Evolutionary conservation across 2,797 vertebrate species (phyloP).

Genomic region (Onychomys leucogaster): DNA sequence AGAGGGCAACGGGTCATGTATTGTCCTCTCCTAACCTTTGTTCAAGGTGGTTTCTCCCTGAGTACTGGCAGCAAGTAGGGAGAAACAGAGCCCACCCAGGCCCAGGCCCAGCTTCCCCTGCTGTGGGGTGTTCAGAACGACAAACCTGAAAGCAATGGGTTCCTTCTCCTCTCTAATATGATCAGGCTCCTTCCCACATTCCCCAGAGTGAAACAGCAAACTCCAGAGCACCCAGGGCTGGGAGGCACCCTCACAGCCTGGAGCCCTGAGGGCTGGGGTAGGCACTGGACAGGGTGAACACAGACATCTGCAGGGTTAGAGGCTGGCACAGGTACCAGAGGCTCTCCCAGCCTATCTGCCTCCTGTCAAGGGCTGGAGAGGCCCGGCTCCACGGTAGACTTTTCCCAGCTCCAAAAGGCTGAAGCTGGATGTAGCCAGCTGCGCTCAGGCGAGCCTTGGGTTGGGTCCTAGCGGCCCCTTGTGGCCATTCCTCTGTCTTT

Average conservation of each 20-base stretch:
- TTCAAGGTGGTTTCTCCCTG: not conserved
- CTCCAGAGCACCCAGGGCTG: not conserved
- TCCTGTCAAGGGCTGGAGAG: not conserved
- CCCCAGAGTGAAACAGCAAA: not conserved
- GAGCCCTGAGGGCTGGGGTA: accelerated
- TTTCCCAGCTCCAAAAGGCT: not conserved
- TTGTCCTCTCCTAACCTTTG: not conserved
- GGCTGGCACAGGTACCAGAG: not conserved
- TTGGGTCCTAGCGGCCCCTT: conserved; percentile 68
- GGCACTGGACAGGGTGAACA: not conserved
- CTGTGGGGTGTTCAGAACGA: not conserved
- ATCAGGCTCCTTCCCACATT: not conserved
- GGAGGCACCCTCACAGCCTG: not conserved
- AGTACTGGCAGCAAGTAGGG: too few relatives aligned
- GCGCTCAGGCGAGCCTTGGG: not conserved
- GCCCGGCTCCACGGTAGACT: not conserved
- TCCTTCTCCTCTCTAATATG: not conserved
- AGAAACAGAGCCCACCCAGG: not conserved
- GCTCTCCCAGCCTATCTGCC: not conserved
- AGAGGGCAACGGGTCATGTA: not conserved
- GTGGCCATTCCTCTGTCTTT: conserved; percentile 8
- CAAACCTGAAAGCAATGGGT: not conserved
- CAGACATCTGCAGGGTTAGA: not conserved
- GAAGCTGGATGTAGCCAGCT: accelerated
- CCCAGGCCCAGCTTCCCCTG: not conserved